Base-by-base conservation (phyloP, 1,140 invertebrate genomes). In the Penaeus japonicus region DNA sequence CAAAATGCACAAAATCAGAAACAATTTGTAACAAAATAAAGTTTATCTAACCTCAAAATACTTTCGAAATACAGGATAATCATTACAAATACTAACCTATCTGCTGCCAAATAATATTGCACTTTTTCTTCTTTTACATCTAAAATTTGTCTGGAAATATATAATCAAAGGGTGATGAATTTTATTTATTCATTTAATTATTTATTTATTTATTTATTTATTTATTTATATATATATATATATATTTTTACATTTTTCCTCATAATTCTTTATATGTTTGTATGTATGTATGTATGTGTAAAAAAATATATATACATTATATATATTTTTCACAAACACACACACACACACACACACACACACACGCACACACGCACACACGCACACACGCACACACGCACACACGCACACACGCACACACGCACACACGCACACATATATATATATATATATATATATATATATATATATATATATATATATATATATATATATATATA, bases 391-490 rank as follows among this genome's bases (percentile, higher is more conserved):
- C 15, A 47, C 15, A 47, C 15, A 47, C 15, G 15, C 15, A 47
- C 15, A 47, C 15, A 47, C 15, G 15, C 15, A 47, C 15, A 47
- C 15, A 10, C 1, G 15, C 15, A 47, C 15, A 47, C 15, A 47
- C 12, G 12, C 12, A 2, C 12, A 7, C 12, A 7, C 5, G 12
- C 12, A 47, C 12, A 47, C 12, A 47, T 47, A 47, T 47, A 7
- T 12, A 47, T 47, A 47, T 4, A 4, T 47, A 10, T 47, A 47
- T 2, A 10, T 47, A 47, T 47, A 47, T 65, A n/a, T 65, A 65
- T 65, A n/a, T 65, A 65, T 65, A 65, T 65, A 65, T n/a, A 65
- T 65, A 65, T 65, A n/a, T 65, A 65, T 65, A 65, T 65, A 65
- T n/a, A 22, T 65, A 65, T 65, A 65, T 65, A 65, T 65, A n/a